A percentile compares a stretch with the other conserved stretches of the same genome.
Evolutionary conservation across 2,888 invertebrate species (phyloP).

Genomic region (Macroteleia sp.): DNA sequence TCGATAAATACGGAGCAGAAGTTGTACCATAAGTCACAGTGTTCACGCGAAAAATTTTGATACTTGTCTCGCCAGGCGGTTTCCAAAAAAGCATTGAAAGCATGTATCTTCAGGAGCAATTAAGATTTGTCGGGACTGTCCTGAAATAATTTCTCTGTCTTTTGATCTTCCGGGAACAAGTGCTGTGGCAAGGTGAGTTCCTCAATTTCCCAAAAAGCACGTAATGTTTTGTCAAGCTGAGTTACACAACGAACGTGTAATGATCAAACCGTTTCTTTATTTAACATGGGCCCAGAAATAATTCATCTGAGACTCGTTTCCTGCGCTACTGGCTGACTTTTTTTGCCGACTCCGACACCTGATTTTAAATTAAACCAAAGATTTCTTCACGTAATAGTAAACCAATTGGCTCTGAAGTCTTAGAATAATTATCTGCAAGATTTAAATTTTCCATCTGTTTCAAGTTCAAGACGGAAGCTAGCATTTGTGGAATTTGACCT

Average conservation of each 20-base stretch:
- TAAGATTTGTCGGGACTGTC: no score
- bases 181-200: no score
- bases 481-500: no score
- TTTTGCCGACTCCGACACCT: not conserved
- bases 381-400: not conserved
- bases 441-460: no score
- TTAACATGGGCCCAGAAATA: not conserved
- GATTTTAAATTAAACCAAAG: not conserved
- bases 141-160: no score
- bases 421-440: no score
- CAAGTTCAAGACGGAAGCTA: no score
- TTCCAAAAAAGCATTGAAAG: slow-evolving; percentile 21
- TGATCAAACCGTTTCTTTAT: no score
- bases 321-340: not conserved
- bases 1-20: slow-evolving; percentile 1
- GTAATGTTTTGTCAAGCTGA: not conserved
- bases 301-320: not conserved
- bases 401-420: not conserved
- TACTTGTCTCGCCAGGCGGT: not conserved
- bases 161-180: no score
- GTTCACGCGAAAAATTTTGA: not conserved
- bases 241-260: no score
- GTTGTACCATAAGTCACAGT: slow-evolving; percentile 12
- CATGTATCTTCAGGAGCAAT: slow-evolving; percentile 9
- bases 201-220: not conserved